Conservation (phyloP, 2,113 vertebrate species). For the Tetraodon nigroviridis region DNA sequence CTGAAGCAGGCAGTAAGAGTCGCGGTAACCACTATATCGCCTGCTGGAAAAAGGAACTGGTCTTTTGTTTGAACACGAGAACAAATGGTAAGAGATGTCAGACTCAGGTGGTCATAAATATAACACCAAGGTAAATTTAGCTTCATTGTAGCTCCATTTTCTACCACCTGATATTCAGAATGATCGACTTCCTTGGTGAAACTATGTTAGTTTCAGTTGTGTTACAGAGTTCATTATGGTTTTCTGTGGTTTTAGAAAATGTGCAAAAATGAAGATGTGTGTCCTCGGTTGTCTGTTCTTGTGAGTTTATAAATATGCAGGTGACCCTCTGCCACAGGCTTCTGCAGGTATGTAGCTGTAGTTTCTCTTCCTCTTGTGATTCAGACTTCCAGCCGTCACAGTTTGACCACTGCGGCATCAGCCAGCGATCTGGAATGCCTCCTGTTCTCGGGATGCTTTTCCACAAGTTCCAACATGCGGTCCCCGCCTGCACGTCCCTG, state of each 20-base stretch:
- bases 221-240: constrained; percentile 6
- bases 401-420: constrained; percentile 30
- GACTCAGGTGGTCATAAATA: neutral
- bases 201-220: constrained; percentile 23
- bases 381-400: constrained; percentile 7
- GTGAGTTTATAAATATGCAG: neutral
- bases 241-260: constrained; percentile 26
- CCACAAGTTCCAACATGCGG: constrained; percentile 53
- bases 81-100: neutral
- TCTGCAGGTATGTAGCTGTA: no score
- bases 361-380: no score
- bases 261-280: constrained; percentile 50
- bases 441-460: constrained; percentile 19
- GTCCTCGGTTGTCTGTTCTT: neutral
- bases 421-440: constrained; percentile 43
- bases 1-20: constrained; percentile 26
- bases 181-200: constrained; percentile 39
- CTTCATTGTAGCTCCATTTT: constrained; percentile 9
- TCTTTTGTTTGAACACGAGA: neutral
- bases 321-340: neutral
- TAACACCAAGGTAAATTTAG: no score
- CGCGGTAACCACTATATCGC: neutral
- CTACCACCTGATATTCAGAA: constrained; percentile 3
- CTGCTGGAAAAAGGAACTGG: constrained; percentile 5
- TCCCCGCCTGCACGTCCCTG: constrained; percentile 27